Percentiles rank a stretch among this genome's conserved stretches.
Conservation (phyloP, 2,797 vertebrate species). For the Eremophila alpestris region DNA sequence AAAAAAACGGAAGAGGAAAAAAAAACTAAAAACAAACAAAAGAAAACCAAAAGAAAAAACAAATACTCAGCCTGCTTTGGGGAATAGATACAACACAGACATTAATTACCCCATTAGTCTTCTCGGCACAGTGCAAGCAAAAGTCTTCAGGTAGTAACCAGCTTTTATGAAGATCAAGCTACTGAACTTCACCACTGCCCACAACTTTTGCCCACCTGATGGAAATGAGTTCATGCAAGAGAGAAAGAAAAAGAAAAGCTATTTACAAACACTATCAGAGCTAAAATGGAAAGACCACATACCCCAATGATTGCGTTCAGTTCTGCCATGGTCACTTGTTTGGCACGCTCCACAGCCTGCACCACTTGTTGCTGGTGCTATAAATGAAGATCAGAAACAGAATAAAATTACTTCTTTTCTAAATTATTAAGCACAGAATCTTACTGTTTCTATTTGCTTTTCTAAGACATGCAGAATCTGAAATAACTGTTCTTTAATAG, state of each 20-base stretch:
- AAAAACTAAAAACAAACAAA: neutral
- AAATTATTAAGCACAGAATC: conserved; percentile 63
- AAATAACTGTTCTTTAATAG: conserved; percentile 13
- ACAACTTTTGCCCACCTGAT: neutral
- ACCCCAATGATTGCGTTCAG: conserved; percentile 99
- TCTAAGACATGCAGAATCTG: conserved; percentile 46
- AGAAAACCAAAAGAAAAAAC: neutral
- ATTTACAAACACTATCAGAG: conserved; percentile 65
- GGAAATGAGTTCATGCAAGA: neutral
- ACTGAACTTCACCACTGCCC: conserved; percentile 11
- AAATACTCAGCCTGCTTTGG: neutral
- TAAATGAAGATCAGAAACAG: conserved; percentile 81
- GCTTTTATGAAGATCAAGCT: conserved; percentile 13
- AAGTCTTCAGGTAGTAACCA: conserved; percentile 21
- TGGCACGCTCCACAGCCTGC: conserved; percentile 98
- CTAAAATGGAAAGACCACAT: conserved; percentile 85
- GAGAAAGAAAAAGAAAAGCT: conserved; percentile 44
- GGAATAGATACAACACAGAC: neutral
- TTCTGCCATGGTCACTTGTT: conserved; percentile 99
- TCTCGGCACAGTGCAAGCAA: neutral
- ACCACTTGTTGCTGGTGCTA: conserved; percentile 99
- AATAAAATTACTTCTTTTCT: conserved; percentile 79
- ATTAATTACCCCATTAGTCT: neutral
- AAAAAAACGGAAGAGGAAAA: neutral
- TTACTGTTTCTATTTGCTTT: neutral